Evolutionary conservation across 2,888 invertebrate genomes (phyloP), one percentile per base, ranked within the genome.

Genomic region (Synanthedon formicaeformis): DNA sequence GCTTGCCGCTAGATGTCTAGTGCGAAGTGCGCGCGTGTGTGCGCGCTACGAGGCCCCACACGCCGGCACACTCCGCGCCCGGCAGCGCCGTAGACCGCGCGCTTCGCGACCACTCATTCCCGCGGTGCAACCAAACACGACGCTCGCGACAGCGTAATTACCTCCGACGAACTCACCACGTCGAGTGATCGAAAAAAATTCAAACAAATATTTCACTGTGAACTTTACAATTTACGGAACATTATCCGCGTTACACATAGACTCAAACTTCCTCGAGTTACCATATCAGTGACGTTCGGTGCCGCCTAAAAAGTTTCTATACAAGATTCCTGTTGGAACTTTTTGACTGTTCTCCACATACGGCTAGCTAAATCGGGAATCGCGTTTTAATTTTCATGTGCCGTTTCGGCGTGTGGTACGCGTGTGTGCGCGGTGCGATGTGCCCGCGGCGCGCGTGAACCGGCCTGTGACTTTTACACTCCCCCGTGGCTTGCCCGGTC

Each of bases 401-500:
- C 85, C 74, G 86, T 73, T 73, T 69, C 73, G 71, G 77, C 72
- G 79, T 77, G 79, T 71, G 73, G 78, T 75, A 76, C 78, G 82
- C 81, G 83, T 82, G 84, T 78, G 74, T 80, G 71, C 79, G 81
- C 78, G 84, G 82, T 82, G 83, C 83, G 73, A 85, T 86, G 86
- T 84, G 84, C 84, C 82, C 84, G 84, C 84, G 78, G 64, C 86
- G 81, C 83, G 83, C 83, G 81, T 84, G 81, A 81, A 83, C 81
- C 75, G 75, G 75, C 79, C 80, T 74, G 78, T 75, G 74, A 74
- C 73, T 66, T 67, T 76, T 78, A 78, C 74, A 80, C 77, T 83
- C 83, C 91, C 92, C 92, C 92, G 92, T 92, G 92, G 92, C 90
- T 90, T 91, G 92, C 91, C 92, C 90, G 88, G 90, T 92, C 91